phyloP scores from a whole-genome alignment of 1,140 invertebrate species.

The Drosophila tristis region DNA sequence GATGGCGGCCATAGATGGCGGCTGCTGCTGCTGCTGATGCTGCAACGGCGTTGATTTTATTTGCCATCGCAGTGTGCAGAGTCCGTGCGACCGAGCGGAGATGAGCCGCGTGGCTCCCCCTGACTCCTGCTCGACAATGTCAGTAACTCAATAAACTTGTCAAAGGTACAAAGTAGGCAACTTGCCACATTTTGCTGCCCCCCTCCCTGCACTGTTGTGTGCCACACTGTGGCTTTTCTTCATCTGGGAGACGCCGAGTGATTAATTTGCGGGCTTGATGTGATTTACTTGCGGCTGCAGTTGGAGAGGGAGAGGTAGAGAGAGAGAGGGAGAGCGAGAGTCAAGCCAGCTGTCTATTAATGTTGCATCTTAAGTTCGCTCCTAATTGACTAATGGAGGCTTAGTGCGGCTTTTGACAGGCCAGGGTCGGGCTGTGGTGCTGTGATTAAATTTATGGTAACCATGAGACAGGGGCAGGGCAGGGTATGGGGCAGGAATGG shows the following conservation, averaged over 20 bases:
- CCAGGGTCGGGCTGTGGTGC: neutral
- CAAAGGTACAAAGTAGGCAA: slow-evolving; percentile 72
- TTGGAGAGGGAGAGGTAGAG: neutral
- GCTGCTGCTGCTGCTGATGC: slow-evolving; percentile 24
- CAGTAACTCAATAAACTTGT: slow-evolving; percentile 77
- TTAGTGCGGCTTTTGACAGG: slow-evolving; percentile 52
- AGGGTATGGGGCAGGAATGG: neutral
- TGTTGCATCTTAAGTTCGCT: slow-evolving; percentile 54
- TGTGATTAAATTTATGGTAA: slow-evolving; percentile 41
- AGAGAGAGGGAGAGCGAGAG: neutral
- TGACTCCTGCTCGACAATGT: slow-evolving; percentile 48
- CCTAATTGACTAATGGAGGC: slow-evolving; percentile 73
- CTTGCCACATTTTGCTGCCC: slow-evolving; percentile 10
- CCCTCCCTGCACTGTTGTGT: slow-evolving; percentile 23
- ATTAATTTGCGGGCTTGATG: slow-evolving; percentile 76
- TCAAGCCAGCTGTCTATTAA: slow-evolving; percentile 40
- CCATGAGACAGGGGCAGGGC: neutral
- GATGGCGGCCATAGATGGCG: slow-evolving; percentile 39
- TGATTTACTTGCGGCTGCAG: slow-evolving; percentile 64
- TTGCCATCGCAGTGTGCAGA: slow-evolving; percentile 48
- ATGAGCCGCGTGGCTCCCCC: slow-evolving; percentile 1
- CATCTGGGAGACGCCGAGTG: slow-evolving; percentile 73
- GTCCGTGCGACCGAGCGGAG: slow-evolving; percentile 6
- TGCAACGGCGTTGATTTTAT: slow-evolving; percentile 75
- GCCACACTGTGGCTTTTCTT: slow-evolving; percentile 65